These are phyloP conservation scores for Octodon degus DNA, from an alignment of 2,113 vertebrate species.

Conservation along the genomic window DNA sequence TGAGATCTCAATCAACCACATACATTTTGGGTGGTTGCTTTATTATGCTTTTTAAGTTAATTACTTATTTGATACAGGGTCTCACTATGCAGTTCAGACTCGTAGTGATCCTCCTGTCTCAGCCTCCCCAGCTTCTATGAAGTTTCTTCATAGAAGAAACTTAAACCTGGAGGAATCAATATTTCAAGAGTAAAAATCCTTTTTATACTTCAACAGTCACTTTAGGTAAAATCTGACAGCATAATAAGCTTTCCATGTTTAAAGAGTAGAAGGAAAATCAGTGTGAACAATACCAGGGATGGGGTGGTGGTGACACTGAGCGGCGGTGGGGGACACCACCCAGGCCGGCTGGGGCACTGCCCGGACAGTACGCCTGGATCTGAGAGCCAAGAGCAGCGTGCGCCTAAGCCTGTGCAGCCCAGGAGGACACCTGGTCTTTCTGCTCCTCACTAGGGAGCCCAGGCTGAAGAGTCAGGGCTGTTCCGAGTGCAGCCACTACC, in stretches of 20 bases:
- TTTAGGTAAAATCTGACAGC: background rate
- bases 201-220: background rate
- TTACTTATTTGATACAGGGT: no score
- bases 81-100: no score
- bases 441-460: background rate
- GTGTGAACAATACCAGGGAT: background rate
- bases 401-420: background rate
- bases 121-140: no score
- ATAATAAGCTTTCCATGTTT: background rate
- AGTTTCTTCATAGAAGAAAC: background rate
- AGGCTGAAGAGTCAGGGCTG: background rate
- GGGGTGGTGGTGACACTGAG: background rate
- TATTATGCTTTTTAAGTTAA: background rate
- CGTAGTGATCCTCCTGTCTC: no score
- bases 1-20: background rate
- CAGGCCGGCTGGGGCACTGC: background rate
- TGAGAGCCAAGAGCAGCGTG: background rate
- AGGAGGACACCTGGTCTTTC: background rate
- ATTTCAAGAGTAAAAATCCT: slow-evolving; percentile 30
- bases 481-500: background rate
- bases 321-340: background rate
- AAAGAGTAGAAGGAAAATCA: background rate
- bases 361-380: background rate
- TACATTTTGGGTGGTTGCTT: background rate
- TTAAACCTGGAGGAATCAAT: background rate